Evolutionary conservation across 2,113 vertebrate species (phyloP).

Genomic region (Hippolais icterina): DNA sequence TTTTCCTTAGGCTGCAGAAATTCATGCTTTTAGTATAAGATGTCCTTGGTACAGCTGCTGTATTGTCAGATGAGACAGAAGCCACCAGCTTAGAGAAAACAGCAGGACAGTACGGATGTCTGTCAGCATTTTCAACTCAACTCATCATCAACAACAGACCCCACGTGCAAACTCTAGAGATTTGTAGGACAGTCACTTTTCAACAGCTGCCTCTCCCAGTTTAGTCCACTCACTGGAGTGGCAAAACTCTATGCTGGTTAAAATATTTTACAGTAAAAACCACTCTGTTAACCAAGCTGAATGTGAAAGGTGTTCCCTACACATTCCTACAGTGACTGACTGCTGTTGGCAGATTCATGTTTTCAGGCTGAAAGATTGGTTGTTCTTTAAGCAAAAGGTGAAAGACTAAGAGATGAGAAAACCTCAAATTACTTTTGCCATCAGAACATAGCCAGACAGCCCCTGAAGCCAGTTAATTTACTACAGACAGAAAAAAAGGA

Average conservation of each 20-base stretch:
- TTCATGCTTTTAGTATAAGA: not conserved
- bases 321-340: not conserved
- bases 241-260: not conserved
- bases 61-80: not conserved
- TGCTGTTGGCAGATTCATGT: not conserved
- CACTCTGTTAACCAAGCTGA: fast-evolving
- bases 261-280: not conserved
- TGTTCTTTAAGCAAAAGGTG: not conserved
- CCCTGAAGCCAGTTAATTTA: not conserved
- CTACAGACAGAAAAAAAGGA: not conserved
- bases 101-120: not conserved
- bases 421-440: not conserved
- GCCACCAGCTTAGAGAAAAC: not conserved
- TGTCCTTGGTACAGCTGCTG: not conserved
- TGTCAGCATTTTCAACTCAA: not conserved
- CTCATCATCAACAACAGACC: not conserved
- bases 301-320: not conserved
- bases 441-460: not conserved
- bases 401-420: slow-evolving; percentile 2
- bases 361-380: not conserved
- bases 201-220: not conserved
- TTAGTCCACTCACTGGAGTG: not conserved
- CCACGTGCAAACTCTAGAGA: not conserved
- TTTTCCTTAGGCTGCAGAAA: not conserved
- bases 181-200: not conserved